Evolutionary conservation across 2,113 vertebrate genomes (phyloP).

Genomic region (Malurus elegans): DNA sequence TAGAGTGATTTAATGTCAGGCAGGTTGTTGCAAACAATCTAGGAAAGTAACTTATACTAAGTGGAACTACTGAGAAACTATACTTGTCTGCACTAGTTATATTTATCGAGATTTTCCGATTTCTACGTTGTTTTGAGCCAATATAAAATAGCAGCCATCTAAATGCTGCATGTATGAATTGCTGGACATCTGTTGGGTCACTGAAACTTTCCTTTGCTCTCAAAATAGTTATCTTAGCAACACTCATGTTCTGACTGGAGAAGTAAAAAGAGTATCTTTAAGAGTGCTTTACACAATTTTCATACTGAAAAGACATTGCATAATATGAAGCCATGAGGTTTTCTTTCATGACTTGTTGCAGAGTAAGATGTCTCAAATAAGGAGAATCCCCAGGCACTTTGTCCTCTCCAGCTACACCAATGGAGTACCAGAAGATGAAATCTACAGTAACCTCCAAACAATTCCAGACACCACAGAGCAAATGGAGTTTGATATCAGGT

Average conservation of each 20-base stretch:
- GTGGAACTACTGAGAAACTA: constrained; percentile 14
- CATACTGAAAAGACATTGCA: neutral
- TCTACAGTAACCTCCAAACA: neutral
- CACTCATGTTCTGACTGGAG: neutral
- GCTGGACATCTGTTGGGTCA: constrained; percentile 14
- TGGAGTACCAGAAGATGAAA: constrained; percentile 21
- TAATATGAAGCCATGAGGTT: neutral
- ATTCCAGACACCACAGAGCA: constrained; percentile 38
- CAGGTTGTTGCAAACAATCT: neutral
- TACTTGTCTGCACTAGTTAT: neutral
- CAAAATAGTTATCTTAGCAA: neutral
- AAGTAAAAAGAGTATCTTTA: neutral
- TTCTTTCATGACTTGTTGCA: neutral
- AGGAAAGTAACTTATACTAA: neutral
- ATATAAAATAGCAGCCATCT: neutral
- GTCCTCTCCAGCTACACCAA: constrained; percentile 28
- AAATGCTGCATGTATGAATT: neutral
- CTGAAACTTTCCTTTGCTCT: constrained; percentile 48
- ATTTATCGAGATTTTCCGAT: constrained; percentile 20
- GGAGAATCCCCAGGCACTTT: constrained; percentile 5
- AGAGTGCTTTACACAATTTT: neutral
- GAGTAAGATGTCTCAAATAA: constrained; percentile 62
- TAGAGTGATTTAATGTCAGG: neutral
- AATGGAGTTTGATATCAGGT: constrained; percentile 62
- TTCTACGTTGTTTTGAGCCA: neutral